These are phyloP conservation scores for Orthonychiurus folsomi DNA, from an alignment of 2,888 invertebrate genomes.

Conservation along the genomic window DNA sequence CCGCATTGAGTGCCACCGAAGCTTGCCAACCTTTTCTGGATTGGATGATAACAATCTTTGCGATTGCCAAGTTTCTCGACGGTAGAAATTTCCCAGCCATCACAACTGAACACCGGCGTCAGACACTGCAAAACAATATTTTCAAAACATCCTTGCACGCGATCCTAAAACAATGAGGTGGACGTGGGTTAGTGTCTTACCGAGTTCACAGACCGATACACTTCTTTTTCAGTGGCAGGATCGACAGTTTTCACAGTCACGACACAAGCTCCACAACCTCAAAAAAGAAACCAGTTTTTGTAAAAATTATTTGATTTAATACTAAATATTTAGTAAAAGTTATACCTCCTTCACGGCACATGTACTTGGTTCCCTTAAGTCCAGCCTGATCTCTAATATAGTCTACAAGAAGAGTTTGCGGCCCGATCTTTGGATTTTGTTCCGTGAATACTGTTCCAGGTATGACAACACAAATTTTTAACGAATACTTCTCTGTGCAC, in stretches of 20 bases:
- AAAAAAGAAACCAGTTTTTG: too few species aligned
- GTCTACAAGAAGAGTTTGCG: constrained; percentile 29
- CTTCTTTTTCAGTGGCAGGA: constrained; percentile 44
- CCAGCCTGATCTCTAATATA: constrained; percentile 32
- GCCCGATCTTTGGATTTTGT: constrained; percentile 5
- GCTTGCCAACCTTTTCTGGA: constrained; percentile 56
- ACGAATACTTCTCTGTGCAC: too few species aligned
- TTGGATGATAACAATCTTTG: constrained; percentile 58
- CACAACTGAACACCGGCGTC: constrained; percentile 47
- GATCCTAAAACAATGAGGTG: not conserved
- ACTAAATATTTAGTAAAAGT: too few species aligned
- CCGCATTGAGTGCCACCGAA: constrained; percentile 66
- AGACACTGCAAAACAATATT: constrained; percentile 11
- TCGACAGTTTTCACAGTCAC: constrained; percentile 25
- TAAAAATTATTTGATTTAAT: too few species aligned
- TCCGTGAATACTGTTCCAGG: too few species aligned
- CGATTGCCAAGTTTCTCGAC: constrained; percentile 63
- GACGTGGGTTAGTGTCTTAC: constrained; percentile 43
- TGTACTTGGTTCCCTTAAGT: constrained; percentile 32
- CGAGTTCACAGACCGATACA: constrained; percentile 56
- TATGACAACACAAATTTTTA: too few species aligned
- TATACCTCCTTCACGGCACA: constrained; percentile 56
- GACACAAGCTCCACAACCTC: constrained; percentile 59
- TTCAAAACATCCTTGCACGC: not conserved
- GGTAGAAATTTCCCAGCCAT: constrained; percentile 60